phyloP scores from a whole-genome alignment of 2,113 vertebrate genomes.

The Alligator sinensis region DNA sequence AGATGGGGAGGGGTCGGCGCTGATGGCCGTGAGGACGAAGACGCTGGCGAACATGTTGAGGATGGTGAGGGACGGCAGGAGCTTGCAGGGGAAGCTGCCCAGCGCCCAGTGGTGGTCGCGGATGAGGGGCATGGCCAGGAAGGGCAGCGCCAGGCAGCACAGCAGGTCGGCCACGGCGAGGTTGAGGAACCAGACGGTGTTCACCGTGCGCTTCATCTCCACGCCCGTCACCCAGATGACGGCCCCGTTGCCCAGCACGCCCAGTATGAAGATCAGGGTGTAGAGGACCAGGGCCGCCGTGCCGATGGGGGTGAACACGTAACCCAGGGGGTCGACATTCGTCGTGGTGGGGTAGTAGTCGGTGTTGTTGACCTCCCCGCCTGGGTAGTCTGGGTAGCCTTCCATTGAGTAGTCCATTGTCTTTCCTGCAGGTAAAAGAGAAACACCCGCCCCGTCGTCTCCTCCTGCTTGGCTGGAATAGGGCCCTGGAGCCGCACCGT shows the following conservation, averaged over 20 bases:
- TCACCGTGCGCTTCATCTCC: conserved; percentile 78
- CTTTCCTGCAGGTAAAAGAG: no score
- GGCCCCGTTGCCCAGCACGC: conserved; percentile 84
- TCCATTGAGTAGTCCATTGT: no score
- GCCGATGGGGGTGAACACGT: background rate
- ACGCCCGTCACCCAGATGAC: conserved; percentile 85
- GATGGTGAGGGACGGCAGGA: conserved; percentile 78
- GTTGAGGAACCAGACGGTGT: conserved; percentile 88
- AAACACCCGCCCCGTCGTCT: no score
- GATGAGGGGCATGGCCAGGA: conserved; percentile 79
- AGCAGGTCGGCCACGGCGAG: conserved; percentile 86
- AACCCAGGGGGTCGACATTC: no score
- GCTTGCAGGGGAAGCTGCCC: conserved; percentile 78
- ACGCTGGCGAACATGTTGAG: conserved; percentile 89
- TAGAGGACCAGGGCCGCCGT: conserved; percentile 76
- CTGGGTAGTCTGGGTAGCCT: no score
- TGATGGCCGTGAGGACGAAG: conserved; percentile 85
- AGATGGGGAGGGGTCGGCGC: conserved; percentile 80
- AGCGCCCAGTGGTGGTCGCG: conserved; percentile 82
- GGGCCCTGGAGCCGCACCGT: no score
- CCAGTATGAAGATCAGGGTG: conserved; percentile 80
- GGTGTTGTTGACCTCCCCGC: no score
- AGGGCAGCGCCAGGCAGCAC: conserved; percentile 86
- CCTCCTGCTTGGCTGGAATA: no score
- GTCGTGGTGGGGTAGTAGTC: no score